A percentile compares a stretch with the other conserved stretches of the same genome.
These are phyloP conservation scores for Penelope pileata DNA, from an alignment of 2,113 vertebrate species.

Conservation along the genomic window DNA sequence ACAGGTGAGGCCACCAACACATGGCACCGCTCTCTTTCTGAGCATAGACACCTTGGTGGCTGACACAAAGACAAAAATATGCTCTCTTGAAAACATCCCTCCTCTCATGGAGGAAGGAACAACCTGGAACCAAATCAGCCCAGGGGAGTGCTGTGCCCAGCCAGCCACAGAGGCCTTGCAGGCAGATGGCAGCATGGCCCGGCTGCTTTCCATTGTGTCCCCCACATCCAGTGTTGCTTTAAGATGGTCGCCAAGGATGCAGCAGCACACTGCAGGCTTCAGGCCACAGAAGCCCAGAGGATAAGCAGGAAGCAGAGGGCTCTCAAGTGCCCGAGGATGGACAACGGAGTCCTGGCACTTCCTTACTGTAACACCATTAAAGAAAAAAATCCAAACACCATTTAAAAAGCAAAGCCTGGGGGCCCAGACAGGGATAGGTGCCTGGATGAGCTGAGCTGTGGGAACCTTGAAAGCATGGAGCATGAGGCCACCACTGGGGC, in stretches of 20 bases:
- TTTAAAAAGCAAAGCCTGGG: background rate
- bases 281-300: background rate
- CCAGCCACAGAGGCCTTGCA: no score
- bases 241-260: background rate
- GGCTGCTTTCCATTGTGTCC: background rate
- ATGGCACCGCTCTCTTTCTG: no score
- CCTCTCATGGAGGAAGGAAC: no score
- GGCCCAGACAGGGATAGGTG: background rate
- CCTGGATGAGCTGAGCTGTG: background rate
- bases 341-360: background rate
- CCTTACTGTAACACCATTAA: background rate
- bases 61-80: no score
- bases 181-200: background rate
- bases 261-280: background rate
- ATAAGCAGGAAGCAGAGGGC: background rate
- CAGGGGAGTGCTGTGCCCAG: no score
- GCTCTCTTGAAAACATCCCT: no score
- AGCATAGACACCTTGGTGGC: no score
- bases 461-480: background rate
- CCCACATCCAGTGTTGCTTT: background rate
- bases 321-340: background rate
- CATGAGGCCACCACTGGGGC: background rate
- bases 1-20: no score
- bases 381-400: background rate
- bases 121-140: background rate